Conservation (phyloP, 2,113 vertebrate species). For the Regulus satrapa region DNA sequence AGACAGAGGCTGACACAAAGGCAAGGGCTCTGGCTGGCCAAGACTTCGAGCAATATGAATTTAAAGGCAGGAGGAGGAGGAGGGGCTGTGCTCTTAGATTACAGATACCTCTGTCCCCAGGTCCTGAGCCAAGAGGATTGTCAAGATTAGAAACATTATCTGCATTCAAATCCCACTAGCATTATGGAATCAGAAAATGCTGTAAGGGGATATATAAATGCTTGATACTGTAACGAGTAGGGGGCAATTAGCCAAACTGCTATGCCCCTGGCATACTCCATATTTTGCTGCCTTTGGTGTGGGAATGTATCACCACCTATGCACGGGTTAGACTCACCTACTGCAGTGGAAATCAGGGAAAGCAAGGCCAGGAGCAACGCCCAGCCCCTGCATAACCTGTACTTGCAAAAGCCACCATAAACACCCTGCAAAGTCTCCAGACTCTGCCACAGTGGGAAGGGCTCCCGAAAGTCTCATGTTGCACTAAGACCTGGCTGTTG, state of each 20-base stretch:
- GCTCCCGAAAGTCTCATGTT: accelerated
- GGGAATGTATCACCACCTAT: neutral
- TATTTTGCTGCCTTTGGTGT: neutral
- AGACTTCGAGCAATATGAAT: neutral
- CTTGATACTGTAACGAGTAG: constrained; percentile 41
- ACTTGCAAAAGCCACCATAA: neutral
- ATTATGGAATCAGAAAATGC: constrained; percentile 22
- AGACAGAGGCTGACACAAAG: neutral
- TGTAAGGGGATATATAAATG: constrained; percentile 32
- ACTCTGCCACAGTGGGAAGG: neutral
- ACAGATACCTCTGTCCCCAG: neutral
- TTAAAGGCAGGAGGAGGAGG: neutral
- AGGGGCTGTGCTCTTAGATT: constrained; percentile 12
- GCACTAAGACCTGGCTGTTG: neutral
- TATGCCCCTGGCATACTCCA: neutral
- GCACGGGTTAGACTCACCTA: neutral
- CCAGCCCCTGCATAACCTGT: neutral
- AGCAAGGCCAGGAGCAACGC: neutral
- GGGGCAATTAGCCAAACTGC: neutral
- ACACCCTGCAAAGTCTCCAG: neutral
- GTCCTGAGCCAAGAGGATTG: constrained; percentile 34
- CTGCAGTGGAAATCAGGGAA: neutral
- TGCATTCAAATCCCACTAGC: constrained; percentile 29
- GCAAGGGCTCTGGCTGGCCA: neutral
- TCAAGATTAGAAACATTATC: constrained; percentile 33